Evolutionary conservation across 2,113 vertebrate species (phyloP).

Genomic region (Rhabdornis inornatus): DNA sequence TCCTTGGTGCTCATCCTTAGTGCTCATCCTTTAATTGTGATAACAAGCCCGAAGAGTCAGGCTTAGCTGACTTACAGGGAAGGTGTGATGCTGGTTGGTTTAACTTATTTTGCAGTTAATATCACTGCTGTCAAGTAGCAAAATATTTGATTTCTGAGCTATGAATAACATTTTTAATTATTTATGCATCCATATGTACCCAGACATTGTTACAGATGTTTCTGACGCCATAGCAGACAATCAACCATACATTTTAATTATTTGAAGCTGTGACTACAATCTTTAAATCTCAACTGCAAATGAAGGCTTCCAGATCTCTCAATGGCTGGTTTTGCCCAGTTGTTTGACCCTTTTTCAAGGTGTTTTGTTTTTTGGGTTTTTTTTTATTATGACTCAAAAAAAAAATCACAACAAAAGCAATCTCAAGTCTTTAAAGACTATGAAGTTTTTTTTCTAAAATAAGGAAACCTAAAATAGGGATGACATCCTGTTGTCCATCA

Average conservation of each 20-base stretch:
- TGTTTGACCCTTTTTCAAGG: neutral
- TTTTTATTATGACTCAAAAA: neutral
- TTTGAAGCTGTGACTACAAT: neutral
- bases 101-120: neutral
- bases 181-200: neutral
- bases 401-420: neutral
- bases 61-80: neutral
- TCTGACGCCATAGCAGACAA: neutral
- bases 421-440: neutral
- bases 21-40: neutral
- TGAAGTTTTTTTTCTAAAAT: neutral
- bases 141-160: neutral
- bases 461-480: neutral
- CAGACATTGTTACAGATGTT: neutral
- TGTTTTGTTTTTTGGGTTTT: neutral
- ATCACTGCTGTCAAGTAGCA: neutral
- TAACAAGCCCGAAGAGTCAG: neutral
- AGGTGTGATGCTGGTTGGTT: neutral
- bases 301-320: neutral
- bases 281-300: neutral
- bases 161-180: neutral
- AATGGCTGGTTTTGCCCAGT: neutral
- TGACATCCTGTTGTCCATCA: fast-evolving
- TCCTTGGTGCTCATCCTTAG: neutral
- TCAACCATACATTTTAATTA: neutral